Base-by-base conservation (phyloP, 2,797 vertebrate species). In the Poeciliopsis paucimaculata region DNA sequence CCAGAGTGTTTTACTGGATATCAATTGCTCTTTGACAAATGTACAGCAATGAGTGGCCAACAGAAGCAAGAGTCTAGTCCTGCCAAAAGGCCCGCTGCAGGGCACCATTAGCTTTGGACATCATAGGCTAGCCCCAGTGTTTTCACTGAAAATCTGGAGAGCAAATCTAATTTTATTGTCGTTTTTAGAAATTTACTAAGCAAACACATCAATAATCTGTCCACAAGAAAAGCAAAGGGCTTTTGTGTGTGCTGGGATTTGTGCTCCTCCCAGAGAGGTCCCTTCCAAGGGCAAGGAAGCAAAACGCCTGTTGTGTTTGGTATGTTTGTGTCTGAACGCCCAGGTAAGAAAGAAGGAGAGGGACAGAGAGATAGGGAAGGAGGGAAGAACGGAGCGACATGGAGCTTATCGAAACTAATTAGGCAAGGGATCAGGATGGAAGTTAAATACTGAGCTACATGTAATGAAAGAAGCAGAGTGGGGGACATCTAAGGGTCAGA, bases 151-250 rank as follows among this genome's bases (percentile, higher is more conserved):
- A 89, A 95, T 95, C 93, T 89, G 92, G 91, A 87, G 96, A 89
- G 90, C 94, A 97, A 98, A 98, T 98, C 96, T 94, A 96, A 96
- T 97, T 97, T 97, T 93, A 92, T 93, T 94, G 97, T 95, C 90
- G 94, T 97, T 98, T 96, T 96, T 93, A 96, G 94, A 96, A 96
- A 97, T 98, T 95, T 95, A 89, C 91, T 95, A 94, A 85, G 92
- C 95, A 97, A 98, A 98, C 96, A 97, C 89, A 93, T 93, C 90
- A 94, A 85, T 86, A 89, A 94, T 90, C 91, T 86, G 11, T 36
- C 81, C 85, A 87, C 73, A 84, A 82, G 90, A 92, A 77, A 75
- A 77, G 77, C 89, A 77, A 49, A 81, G 84, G 86, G 92, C 86
- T 92, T 85, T 84, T 83, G 87, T 88, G 87, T 77, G 74, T 83